Evolutionary conservation across 2,113 vertebrate genomes (phyloP).

Genomic region (Litocranius walleri): DNA sequence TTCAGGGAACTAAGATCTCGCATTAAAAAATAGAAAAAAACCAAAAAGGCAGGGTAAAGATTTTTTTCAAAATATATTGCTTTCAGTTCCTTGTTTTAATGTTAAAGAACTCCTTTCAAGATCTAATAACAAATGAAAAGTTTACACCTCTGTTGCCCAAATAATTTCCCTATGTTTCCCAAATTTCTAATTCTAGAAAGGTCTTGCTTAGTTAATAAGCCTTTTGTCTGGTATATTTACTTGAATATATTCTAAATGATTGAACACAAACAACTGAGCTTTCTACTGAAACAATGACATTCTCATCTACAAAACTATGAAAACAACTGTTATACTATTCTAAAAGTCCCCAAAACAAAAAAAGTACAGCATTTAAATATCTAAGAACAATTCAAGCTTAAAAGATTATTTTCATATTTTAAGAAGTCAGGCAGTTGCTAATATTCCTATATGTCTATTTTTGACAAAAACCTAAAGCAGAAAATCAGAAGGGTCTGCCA

Average conservation of each 20-base stretch:
- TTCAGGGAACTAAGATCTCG: background rate
- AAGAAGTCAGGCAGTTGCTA: background rate
- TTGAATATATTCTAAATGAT: background rate
- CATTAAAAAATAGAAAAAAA: background rate
- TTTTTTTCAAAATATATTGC: background rate
- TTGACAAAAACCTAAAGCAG: slow-evolving; percentile 29
- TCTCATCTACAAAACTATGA: background rate
- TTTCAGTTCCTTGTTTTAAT: background rate
- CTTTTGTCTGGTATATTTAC: background rate
- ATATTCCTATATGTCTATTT: slow-evolving; percentile 15
- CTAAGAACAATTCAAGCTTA: background rate
- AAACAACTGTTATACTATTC: background rate
- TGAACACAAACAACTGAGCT: background rate
- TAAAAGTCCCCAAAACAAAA: slow-evolving; percentile 6
- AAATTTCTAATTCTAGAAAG: slow-evolving; percentile 25
- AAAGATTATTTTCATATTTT: background rate
- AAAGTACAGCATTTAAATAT: background rate
- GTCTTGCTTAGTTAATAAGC: background rate
- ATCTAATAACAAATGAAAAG: slow-evolving; percentile 4
- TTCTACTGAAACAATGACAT: background rate
- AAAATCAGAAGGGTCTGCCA: background rate
- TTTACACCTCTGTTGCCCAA: background rate
- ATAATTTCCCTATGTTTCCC: background rate
- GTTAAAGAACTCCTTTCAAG: background rate
- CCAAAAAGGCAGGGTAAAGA: background rate